Evolutionary conservation across 2,113 vertebrate species (phyloP).

Genomic region (Crotalus tigris): DNA sequence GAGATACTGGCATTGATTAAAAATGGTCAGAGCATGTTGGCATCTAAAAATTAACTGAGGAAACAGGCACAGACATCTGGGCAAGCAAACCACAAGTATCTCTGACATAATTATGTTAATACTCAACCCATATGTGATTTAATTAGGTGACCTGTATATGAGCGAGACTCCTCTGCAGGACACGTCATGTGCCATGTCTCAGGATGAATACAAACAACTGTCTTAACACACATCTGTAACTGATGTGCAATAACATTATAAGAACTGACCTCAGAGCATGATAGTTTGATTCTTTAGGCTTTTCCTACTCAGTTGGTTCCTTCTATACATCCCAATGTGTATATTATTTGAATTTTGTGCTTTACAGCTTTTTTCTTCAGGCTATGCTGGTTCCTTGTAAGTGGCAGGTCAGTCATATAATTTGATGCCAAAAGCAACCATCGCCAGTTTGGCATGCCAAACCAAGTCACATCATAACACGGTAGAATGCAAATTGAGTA

Average conservation of each 20-base stretch:
- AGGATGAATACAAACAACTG: background rate
- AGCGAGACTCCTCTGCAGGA: background rate
- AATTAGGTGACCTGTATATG: background rate
- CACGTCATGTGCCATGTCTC: background rate
- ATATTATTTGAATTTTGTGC: background rate
- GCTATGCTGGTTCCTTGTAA: background rate
- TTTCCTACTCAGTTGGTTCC: background rate
- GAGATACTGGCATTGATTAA: conserved; percentile 31
- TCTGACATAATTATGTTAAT: background rate
- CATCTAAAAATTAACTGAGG: background rate
- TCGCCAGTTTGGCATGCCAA: background rate
- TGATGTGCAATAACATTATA: background rate
- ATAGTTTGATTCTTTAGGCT: background rate
- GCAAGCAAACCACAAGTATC: background rate
- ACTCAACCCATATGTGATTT: background rate
- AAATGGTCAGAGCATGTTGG: background rate
- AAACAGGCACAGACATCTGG: background rate
- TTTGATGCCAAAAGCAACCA: background rate
- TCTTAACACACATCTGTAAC: background rate
- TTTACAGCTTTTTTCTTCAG: background rate
- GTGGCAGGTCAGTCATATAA: background rate
- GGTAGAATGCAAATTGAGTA: background rate
- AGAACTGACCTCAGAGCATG: background rate
- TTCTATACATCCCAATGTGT: background rate
- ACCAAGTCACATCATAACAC: background rate